Evolutionary conservation across 2,113 vertebrate genomes (phyloP).

Genomic region (Podilymbus podiceps): DNA sequence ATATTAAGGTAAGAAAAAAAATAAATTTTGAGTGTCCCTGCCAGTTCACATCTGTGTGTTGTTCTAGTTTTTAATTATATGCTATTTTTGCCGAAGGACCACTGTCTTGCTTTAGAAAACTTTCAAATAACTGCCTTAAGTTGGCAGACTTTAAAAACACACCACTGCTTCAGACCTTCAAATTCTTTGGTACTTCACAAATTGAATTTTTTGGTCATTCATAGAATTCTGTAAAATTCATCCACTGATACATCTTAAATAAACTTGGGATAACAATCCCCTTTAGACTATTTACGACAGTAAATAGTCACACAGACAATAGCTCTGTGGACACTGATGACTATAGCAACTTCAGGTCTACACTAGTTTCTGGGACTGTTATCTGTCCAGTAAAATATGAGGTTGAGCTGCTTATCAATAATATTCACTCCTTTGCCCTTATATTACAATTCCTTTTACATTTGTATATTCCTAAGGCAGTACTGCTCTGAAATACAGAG

Average conservation of each 20-base stretch:
- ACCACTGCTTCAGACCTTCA: background rate
- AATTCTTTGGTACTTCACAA: background rate
- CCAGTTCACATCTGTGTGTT: too few species aligned
- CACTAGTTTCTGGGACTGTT: background rate
- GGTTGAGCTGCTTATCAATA: background rate
- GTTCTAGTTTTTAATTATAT: background rate
- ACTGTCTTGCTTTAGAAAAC: background rate
- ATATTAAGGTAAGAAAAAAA: background rate
- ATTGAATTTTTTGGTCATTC: background rate
- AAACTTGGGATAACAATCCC: background rate
- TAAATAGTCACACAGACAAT: background rate
- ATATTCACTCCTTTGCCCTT: background rate
- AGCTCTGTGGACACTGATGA: background rate
- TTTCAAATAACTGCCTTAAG: background rate
- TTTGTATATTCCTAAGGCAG: accelerated
- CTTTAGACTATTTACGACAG: background rate
- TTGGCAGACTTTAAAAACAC: background rate
- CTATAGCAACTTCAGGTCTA: background rate
- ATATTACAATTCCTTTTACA: background rate
- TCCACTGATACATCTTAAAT: background rate
- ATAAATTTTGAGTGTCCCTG: background rate
- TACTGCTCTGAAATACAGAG: background rate
- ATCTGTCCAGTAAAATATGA: background rate
- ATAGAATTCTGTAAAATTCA: background rate
- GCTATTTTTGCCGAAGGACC: background rate